Percentiles rank a stretch among this genome's conserved stretches.
phyloP scores from a whole-genome alignment of 2,888 invertebrate species.

The Sphinx pinastri region DNA sequence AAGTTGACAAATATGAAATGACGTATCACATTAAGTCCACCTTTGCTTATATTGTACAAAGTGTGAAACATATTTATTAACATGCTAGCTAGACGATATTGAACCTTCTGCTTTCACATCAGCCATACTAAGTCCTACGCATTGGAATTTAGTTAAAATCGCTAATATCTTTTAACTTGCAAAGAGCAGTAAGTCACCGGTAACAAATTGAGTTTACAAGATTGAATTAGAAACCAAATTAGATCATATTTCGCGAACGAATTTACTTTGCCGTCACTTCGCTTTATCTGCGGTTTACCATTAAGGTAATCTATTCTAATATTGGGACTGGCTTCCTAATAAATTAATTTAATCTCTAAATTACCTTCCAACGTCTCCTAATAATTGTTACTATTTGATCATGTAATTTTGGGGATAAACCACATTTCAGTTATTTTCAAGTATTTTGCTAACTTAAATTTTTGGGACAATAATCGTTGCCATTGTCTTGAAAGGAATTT shows the following conservation, averaged over 20 bases:
- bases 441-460: no score
- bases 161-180: slow-evolving; percentile 39
- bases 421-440: no score
- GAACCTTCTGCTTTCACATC: no score
- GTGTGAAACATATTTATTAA: neutral
- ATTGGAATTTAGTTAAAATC: slow-evolving; percentile 12
- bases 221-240: slow-evolving; percentile 75
- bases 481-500: no score
- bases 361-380: no score
- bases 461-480: no score
- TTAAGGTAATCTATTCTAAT: slow-evolving; percentile 2
- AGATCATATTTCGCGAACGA: slow-evolving; percentile 74
- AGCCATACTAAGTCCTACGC: no score
- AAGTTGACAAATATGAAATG: no score
- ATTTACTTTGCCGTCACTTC: slow-evolving; percentile 58
- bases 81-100: neutral
- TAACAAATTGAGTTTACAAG: slow-evolving; percentile 76
- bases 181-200: slow-evolving; percentile 51
- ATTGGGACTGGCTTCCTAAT: neutral
- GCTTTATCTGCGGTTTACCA: slow-evolving; percentile 37
- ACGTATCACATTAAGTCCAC: no score
- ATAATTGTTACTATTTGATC: no score
- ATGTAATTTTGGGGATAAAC: no score
- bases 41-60: neutral
- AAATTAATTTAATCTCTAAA: no score